Evolutionary conservation across 1,140 invertebrate genomes (phyloP).

Genomic region (Pseudachorutes palmiensis): DNA sequence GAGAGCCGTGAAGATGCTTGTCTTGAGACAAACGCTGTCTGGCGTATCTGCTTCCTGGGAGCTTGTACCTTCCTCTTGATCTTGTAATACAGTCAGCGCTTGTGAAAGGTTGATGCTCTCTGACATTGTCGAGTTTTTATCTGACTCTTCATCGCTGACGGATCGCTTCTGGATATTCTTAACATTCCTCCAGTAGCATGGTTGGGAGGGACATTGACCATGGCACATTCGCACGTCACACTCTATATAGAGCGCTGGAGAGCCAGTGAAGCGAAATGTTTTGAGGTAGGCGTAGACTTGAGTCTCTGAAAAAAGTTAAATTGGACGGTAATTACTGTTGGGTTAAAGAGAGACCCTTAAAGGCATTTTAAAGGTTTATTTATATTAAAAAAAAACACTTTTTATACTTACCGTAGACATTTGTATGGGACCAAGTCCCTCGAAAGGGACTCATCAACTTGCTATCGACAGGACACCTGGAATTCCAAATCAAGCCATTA

Average conservation of each 20-base stretch:
- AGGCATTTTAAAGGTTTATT: conserved; percentile 53
- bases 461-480: conserved; percentile 82
- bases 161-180: conserved; percentile 64
- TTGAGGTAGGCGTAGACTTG: conserved; percentile 92
- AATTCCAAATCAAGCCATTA: background rate
- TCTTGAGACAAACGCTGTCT: conserved; percentile 60
- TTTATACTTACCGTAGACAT: no score
- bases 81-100: conserved; percentile 73
- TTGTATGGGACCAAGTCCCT: conserved; percentile 81
- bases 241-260: conserved; percentile 85
- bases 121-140: conserved; percentile 50
- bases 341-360: no score
- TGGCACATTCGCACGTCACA: conserved; percentile 92
- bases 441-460: conserved; percentile 84
- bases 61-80: conserved; percentile 64
- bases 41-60: conserved; percentile 42
- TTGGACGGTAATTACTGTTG: no score
- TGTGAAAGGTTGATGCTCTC: conserved; percentile 85
- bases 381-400: no score
- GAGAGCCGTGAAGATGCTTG: conserved; percentile 63
- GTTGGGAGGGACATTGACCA: conserved; percentile 81
- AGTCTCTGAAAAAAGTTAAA: no score
- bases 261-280: conserved; percentile 86
- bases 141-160: conserved; percentile 38
- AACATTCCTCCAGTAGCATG: conserved; percentile 83